Conservation (phyloP, 2,888 invertebrate genomes). For the Sycophila texana region DNA sequence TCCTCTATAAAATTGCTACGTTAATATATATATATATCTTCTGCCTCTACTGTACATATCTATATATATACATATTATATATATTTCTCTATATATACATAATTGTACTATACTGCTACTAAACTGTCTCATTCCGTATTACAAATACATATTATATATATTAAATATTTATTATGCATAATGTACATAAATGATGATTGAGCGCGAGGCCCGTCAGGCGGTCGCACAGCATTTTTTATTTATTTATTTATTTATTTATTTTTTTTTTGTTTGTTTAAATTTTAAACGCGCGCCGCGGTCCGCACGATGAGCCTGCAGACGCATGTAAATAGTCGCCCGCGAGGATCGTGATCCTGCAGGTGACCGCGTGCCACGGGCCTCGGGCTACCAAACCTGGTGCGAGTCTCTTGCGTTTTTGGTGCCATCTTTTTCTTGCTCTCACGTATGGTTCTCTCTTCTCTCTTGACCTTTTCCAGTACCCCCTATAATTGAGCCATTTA, state of each 20-base stretch:
- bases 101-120: conserved; percentile 50
- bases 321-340: too few species aligned
- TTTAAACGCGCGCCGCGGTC: conserved; percentile 57
- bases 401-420: conserved; percentile 64
- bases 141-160: conserved; percentile 61
- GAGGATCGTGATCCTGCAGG: neutral
- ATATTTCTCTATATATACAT: conserved; percentile 56
- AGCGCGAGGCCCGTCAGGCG: conserved; percentile 3
- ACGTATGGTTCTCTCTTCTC: conserved; percentile 79
- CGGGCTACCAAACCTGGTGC: neutral
- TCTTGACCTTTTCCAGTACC: conserved; percentile 82
- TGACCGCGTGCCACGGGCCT: neutral
- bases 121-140: conserved; percentile 50
- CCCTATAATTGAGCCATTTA: conserved; percentile 90
- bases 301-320: conserved; percentile 60
- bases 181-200: conserved; percentile 54
- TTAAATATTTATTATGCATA: conserved; percentile 51
- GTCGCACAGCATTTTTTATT: neutral
- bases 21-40: conserved; percentile 61
- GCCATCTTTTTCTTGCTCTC: conserved; percentile 77
- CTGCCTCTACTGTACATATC: conserved; percentile 73
- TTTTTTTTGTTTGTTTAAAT: conserved; percentile 38
- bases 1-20: conserved; percentile 73
- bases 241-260: too few species aligned
- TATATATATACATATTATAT: conserved; percentile 62